Percentiles rank a stretch among this genome's conserved stretches.
Evolutionary conservation across 2,797 vertebrate genomes (phyloP).

Genomic region (Notolabrus celidotus): DNA sequence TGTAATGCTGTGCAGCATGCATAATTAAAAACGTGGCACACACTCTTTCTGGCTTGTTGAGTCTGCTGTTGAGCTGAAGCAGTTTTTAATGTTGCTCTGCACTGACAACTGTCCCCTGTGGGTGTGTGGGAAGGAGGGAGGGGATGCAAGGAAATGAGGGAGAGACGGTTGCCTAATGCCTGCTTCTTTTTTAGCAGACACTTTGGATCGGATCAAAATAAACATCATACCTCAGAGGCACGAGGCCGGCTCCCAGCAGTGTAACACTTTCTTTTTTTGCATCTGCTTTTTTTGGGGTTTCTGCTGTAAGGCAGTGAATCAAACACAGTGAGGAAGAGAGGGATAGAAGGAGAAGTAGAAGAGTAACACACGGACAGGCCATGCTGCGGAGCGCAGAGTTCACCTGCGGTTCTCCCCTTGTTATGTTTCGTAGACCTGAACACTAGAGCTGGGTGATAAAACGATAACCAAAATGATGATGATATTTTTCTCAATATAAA

Average conservation of each 20-base stretch:
- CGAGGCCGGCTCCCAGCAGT: constrained; percentile 1
- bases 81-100: constrained; percentile 56
- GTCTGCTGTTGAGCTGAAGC: constrained; percentile 56
- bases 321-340: constrained; percentile 18
- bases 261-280: constrained; percentile 3
- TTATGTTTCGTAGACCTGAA: constrained; percentile 41
- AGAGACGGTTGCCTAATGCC: constrained; percentile 34
- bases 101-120: constrained; percentile 58
- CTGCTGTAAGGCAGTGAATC: constrained; percentile 12
- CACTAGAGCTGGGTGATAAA: too few relatives aligned
- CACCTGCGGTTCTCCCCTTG: constrained; percentile 43
- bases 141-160: constrained; percentile 16
- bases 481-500: too few relatives aligned
- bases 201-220: constrained; percentile 69
- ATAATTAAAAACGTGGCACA: constrained; percentile 70
- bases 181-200: constrained; percentile 41
- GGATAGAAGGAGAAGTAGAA: not conserved
- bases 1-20: constrained; percentile 60
- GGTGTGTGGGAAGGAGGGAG: constrained; percentile 52
- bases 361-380: not conserved
- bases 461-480: too few relatives aligned
- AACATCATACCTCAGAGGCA: constrained; percentile 49
- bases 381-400: constrained; percentile 4
- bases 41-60: constrained; percentile 60
- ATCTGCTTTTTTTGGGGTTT: not conserved